A percentile compares a stretch with the other conserved stretches of the same genome.
Conservation (phyloP, 2,888 invertebrate genomes). For the Coenonympha glycerion region DNA sequence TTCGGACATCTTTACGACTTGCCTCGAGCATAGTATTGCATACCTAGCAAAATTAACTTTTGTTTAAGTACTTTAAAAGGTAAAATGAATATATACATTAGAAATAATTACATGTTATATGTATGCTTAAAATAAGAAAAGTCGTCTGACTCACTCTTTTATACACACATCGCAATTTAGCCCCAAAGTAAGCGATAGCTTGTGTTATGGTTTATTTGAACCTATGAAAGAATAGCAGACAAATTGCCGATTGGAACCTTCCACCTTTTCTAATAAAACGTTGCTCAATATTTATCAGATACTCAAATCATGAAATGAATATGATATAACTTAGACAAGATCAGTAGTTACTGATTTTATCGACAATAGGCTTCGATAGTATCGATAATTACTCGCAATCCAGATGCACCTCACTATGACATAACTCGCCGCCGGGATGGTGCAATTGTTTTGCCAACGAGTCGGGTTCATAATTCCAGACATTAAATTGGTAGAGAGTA, state of each 20-base stretch:
- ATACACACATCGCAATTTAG: too few relatives aligned
- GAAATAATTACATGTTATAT: too few relatives aligned
- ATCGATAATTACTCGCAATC: slow-evolving; percentile 23
- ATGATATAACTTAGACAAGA: slow-evolving; percentile 11
- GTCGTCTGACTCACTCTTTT: too few relatives aligned
- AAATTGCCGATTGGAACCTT: not conserved
- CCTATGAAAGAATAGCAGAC: too few relatives aligned
- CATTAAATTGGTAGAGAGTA: not conserved
- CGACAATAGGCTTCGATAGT: slow-evolving; percentile 11
- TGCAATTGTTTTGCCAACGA: slow-evolving; percentile 7
- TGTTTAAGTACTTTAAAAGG: too few relatives aligned
- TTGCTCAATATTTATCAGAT: slow-evolving; percentile 1
- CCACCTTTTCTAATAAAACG: not conserved
- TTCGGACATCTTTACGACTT: too few relatives aligned
- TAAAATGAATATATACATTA: too few relatives aligned
- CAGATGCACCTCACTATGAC: slow-evolving; percentile 23
- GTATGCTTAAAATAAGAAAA: too few relatives aligned
- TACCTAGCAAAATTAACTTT: too few relatives aligned
- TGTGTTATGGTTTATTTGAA: too few relatives aligned
- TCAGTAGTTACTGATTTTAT: slow-evolving; percentile 12
- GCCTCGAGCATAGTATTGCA: too few relatives aligned
- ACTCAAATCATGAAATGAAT: slow-evolving; percentile 7
- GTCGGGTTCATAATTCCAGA: slow-evolving; percentile 3
- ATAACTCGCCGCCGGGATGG: slow-evolving; percentile 10
- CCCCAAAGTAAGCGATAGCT: too few relatives aligned